phyloP scores from a whole-genome alignment of 2,888 invertebrate genomes.

The Cyaniris semiargus region DNA sequence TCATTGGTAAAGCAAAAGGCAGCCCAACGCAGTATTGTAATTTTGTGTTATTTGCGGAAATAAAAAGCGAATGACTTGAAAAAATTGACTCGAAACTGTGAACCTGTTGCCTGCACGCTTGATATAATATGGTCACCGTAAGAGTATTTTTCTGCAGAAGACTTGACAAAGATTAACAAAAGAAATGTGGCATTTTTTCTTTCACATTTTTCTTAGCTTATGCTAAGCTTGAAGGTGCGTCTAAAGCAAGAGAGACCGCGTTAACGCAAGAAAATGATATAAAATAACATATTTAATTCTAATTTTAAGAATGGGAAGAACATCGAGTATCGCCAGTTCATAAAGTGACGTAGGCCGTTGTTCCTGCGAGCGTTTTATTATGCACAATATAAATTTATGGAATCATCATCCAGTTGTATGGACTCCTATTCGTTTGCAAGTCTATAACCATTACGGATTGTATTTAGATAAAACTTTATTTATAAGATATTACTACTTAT shows the following conservation, averaged over 20 bases:
- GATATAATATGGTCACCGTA: too few species aligned
- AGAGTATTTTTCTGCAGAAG: too few species aligned
- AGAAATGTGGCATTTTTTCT: too few species aligned
- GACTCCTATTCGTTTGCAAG: constrained; percentile 69
- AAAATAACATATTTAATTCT: not conserved
- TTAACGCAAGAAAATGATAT: not conserved
- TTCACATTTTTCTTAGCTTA: not conserved
- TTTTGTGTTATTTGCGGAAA: too few species aligned
- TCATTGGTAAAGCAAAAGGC: not conserved
- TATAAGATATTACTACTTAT: constrained; percentile 58
- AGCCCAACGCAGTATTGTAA: too few species aligned
- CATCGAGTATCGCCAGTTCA: constrained; percentile 51
- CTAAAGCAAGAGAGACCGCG: not conserved
- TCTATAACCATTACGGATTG: constrained; percentile 76
- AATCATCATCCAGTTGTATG: constrained; percentile 78
- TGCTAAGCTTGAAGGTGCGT: not conserved
- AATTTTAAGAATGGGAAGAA: not conserved
- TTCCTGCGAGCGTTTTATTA: constrained; percentile 72
- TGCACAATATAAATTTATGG: constrained; percentile 79
- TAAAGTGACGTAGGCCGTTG: constrained; percentile 75
- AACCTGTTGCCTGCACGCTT: not conserved
- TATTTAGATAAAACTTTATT: constrained; percentile 73
- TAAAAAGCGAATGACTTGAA: too few species aligned
- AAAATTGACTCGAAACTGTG: too few species aligned
- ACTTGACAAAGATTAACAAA: too few species aligned